Evolutionary conservation across 2,888 invertebrate genomes (phyloP).

Genomic region (Synergus laeviventris): DNA sequence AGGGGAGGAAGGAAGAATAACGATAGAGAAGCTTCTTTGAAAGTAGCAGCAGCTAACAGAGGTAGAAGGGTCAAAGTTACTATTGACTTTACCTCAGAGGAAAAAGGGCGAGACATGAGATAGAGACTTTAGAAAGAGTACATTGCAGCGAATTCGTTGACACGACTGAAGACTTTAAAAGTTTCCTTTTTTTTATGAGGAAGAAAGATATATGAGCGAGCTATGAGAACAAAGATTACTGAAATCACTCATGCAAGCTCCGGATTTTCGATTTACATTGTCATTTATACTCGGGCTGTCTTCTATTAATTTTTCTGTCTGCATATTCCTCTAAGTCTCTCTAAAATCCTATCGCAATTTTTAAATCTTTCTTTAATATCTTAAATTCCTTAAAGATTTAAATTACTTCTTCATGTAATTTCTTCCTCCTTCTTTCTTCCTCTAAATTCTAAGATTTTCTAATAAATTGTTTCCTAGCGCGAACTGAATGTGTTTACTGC

Average conservation of each 20-base stretch:
- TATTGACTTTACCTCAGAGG: constrained; percentile 26
- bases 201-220: background rate
- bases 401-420: too few relatives aligned
- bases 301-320: background rate
- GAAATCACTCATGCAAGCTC: background rate
- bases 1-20: constrained; percentile 1
- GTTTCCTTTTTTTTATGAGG: background rate
- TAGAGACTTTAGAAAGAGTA: background rate
- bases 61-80: constrained; percentile 19
- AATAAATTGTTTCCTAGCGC: too few relatives aligned
- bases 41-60: constrained; percentile 9
- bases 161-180: background rate
- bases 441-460: too few relatives aligned
- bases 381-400: too few relatives aligned
- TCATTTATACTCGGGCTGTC: background rate
- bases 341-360: too few relatives aligned
- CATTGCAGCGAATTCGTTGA: constrained; percentile 7
- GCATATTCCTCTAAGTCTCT: too few relatives aligned
- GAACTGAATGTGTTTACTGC: too few relatives aligned
- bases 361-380: too few relatives aligned
- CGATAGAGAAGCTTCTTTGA: constrained; percentile 30
- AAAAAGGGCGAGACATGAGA: constrained; percentile 7
- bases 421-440: too few relatives aligned
- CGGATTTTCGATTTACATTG: background rate
- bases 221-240: background rate